phyloP scores from a whole-genome alignment of 1,140 invertebrate genomes.

The Caenorhabditis brenneri region DNA sequence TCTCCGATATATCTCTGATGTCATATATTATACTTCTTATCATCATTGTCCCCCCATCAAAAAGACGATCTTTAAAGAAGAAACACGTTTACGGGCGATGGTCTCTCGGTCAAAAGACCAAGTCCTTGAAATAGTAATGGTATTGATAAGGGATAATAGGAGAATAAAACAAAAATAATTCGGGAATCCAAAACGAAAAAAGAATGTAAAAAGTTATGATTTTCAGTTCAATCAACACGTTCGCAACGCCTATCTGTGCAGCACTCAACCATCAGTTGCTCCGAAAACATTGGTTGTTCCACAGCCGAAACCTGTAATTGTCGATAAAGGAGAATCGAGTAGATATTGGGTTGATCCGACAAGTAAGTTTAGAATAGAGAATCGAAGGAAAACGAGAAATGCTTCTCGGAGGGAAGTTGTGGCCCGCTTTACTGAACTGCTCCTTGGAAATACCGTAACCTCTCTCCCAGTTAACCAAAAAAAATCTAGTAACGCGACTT shows the following conservation, averaged over 20 bases:
- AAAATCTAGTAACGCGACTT: no score
- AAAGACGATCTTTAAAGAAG: neutral
- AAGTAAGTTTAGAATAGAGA: conserved; percentile 2
- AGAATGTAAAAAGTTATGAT: neutral
- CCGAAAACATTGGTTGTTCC: neutral
- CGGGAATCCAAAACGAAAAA: neutral
- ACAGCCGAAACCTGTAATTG: neutral
- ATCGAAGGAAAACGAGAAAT: no score
- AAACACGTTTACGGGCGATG: neutral
- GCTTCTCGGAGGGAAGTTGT: no score
- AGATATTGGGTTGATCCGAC: conserved; percentile 41
- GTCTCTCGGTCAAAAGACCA: neutral
- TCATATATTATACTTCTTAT: neutral
- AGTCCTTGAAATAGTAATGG: neutral
- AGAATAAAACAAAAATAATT: no score
- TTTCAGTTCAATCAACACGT: conserved; percentile 11
- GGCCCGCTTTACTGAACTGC: no score
- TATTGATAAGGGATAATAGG: no score
- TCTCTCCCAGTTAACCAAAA: no score
- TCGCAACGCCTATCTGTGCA: neutral
- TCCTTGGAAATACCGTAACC: no score
- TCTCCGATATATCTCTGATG: neutral
- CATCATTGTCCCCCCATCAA: neutral
- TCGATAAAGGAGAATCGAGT: conserved; percentile 13
- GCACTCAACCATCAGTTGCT: conserved; percentile 17